Conservation (phyloP, 92 coral and sea anemone genomes). For the Muricea muricata region DNA sequence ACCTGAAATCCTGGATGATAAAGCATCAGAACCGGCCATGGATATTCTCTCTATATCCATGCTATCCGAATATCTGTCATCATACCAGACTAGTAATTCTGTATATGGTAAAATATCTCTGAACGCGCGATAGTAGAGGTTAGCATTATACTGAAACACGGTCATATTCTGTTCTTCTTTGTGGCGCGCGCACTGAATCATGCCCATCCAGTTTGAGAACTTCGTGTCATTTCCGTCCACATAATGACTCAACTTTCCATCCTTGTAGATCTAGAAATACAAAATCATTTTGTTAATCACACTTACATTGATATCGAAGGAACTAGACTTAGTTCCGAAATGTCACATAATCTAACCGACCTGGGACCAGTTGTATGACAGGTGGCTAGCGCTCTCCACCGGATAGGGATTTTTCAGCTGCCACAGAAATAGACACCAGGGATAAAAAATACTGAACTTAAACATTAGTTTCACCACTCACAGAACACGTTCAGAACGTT, state of each 20-base stretch:
- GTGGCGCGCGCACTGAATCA: slow-evolving; percentile 90
- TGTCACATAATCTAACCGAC: too few species aligned
- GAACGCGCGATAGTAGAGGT: slow-evolving; percentile 88
- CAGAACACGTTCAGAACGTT: too few species aligned
- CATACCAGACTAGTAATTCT: slow-evolving; percentile 94
- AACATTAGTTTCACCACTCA: too few species aligned
- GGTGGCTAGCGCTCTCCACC: too few species aligned
- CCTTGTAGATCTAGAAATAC: slow-evolving; percentile 80
- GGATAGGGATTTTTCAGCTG: too few species aligned
- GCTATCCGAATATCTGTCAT: slow-evolving; percentile 90
- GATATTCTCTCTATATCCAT: slow-evolving; percentile 84
- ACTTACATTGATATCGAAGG: too few species aligned
- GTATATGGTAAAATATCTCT: slow-evolving; percentile 77
- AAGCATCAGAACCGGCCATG: slow-evolving; percentile 50
- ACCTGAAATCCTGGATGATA: slow-evolving; percentile 7
- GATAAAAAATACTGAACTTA: too few species aligned
- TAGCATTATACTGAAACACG: slow-evolving; percentile 92
- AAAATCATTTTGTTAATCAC: too few species aligned
- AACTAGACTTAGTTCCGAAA: too few species aligned
- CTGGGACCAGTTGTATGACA: too few species aligned
- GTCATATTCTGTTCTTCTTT: slow-evolving; percentile 98
- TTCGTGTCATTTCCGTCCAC: slow-evolving; percentile 84
- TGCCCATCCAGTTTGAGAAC: slow-evolving; percentile 95
- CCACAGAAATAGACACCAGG: too few species aligned
- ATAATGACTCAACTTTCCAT: slow-evolving; percentile 89